Percentiles rank a stretch among this genome's conserved stretches.
phyloP scores from a whole-genome alignment of 2,797 vertebrate genomes.

The Acanthurus leucopareius region DNA sequence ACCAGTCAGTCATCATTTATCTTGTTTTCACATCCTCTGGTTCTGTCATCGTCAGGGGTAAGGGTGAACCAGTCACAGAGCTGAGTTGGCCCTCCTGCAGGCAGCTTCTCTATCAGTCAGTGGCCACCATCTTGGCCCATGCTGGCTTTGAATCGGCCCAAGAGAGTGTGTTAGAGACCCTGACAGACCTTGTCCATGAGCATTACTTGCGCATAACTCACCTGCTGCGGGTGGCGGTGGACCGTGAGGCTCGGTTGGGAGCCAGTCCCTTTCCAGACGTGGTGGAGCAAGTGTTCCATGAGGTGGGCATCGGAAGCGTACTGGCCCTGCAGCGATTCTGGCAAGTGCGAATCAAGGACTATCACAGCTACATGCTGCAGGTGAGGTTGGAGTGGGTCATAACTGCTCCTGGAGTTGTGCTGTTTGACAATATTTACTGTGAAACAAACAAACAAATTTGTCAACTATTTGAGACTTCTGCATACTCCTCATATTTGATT shows the following conservation, averaged over 20 bases:
- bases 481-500: not conserved
- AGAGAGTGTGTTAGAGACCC: constrained; percentile 95
- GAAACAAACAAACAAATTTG: not conserved
- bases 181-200: constrained; percentile 95
- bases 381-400: constrained; percentile 78
- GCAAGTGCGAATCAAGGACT: constrained; percentile 98
- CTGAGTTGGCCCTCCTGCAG: constrained; percentile 95
- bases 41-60: constrained; percentile 85
- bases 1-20: not conserved
- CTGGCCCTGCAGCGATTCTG: constrained; percentile 97
- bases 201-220: constrained; percentile 94
- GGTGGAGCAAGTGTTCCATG: constrained; percentile 98
- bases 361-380: constrained; percentile 98
- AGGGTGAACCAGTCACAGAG: constrained; percentile 96
- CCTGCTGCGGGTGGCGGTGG: constrained; percentile 93
- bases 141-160: constrained; percentile 95
- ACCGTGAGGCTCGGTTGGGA: constrained; percentile 93
- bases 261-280: constrained; percentile 95
- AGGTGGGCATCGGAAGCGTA: constrained; percentile 95
- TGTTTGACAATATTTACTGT: not conserved
- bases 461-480: not conserved
- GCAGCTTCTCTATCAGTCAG: constrained; percentile 97
- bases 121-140: constrained; percentile 96
- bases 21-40: constrained; percentile 10
- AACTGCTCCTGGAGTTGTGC: not conserved